Base-by-base conservation (phyloP, 2,888 invertebrate species). In the Bibio marci region DNA sequence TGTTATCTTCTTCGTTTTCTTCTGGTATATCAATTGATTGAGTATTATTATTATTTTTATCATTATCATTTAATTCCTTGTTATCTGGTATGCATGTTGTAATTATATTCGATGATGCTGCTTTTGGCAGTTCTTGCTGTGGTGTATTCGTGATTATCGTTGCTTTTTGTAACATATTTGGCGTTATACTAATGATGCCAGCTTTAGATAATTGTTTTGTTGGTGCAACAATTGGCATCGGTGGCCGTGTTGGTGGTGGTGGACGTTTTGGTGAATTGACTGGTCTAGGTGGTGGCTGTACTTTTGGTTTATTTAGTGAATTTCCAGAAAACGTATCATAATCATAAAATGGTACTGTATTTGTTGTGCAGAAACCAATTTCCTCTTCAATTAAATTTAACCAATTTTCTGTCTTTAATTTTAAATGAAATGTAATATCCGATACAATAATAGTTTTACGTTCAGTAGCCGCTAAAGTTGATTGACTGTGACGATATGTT, bases 401-500 rank as follows among this genome's bases (percentile, higher is more conserved):
- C 94, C 94, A 95, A 48, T 88, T 71, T 1, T 79, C 76, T 1
- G 88, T 83, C 58, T 86, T 90, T 19, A 92, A 63, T 26, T 73
- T 70, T 33, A 92, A 70, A 37, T 66, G 67, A 27, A 91, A 62
- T 36, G 70, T 70, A 43, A 76, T 66, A 11, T 75, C 76, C 50
- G 74, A 71, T 15, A 80, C 71, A 48, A 70, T 67, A 30, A 78
- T 71, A 41, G 60, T 58, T 11, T 64, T 63, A 44, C 68, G 70
- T 38, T 67, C 66, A 2, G 64, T 65, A 2, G 85, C 85, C 42
- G 77, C 75, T 17, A 97, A 59, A 4, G 94, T 94, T 47, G 80
- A 78, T 53, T 83, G 80, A 0, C 94, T 91, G 52, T 87, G 85
- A 48, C 85, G 73, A 57, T 94, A 92, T 8, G 92, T 90, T 19